A percentile compares a stretch with the other conserved stretches of the same genome.
Evolutionary conservation across 2,888 invertebrate species (phyloP).

Genomic region (Malacosoma neustria): DNA sequence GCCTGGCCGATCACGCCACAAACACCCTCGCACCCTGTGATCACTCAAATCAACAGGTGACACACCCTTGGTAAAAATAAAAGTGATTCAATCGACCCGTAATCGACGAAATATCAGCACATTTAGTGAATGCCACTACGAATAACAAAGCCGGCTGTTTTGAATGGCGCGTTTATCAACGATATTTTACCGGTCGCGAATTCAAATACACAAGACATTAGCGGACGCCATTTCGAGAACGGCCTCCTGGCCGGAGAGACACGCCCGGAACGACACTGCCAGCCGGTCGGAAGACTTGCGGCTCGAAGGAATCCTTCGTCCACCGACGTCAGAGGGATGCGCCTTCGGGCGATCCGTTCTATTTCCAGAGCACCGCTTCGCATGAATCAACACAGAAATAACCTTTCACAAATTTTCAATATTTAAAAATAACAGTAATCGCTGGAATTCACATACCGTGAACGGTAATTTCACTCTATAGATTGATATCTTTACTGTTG

Average conservation of each 20-base stretch:
- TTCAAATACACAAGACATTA: slow-evolving; percentile 58
- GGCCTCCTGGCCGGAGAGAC: slow-evolving; percentile 44
- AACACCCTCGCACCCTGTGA: slow-evolving; percentile 21
- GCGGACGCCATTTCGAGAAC: slow-evolving; percentile 67
- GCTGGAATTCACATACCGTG: slow-evolving; percentile 62
- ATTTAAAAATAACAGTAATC: slow-evolving; percentile 55
- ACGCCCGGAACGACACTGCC: slow-evolving; percentile 44
- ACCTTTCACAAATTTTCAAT: slow-evolving; percentile 66
- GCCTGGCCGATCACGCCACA: slow-evolving; percentile 30
- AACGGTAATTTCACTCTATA: slow-evolving; percentile 65
- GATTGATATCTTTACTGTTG: slow-evolving; percentile 47
- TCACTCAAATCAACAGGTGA: slow-evolving; percentile 55
- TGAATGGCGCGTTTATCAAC: slow-evolving; percentile 23
- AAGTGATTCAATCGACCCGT: slow-evolving; percentile 16
- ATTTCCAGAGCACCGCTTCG: slow-evolving; percentile 71
- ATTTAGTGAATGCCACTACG: slow-evolving; percentile 13
- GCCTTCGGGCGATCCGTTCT: slow-evolving; percentile 58
- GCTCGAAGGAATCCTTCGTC: slow-evolving; percentile 47
- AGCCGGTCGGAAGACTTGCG: slow-evolving; percentile 7
- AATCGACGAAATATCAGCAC: slow-evolving; percentile 11
- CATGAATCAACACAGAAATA: slow-evolving; percentile 74
- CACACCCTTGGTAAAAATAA: slow-evolving; percentile 48
- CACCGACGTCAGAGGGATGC: slow-evolving; percentile 53
- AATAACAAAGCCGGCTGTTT: slow-evolving; percentile 25
- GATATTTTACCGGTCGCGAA: slow-evolving; percentile 63